Conservation (phyloP, 2,888 invertebrate species). For the Lordiphosa fenestrarum region DNA sequence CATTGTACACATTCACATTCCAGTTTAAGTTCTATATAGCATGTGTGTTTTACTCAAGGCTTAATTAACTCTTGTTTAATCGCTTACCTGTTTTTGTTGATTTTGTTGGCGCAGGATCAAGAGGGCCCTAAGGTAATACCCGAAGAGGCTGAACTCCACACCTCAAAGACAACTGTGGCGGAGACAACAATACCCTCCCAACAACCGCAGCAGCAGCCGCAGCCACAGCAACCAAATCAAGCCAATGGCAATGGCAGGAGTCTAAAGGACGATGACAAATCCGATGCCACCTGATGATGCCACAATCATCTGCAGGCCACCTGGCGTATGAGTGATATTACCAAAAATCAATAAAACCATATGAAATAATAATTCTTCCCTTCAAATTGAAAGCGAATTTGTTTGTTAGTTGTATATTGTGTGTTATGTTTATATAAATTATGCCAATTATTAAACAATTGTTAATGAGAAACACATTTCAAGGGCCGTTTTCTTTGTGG, state of each 20-base stretch:
- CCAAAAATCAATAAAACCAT: constrained; percentile 30
- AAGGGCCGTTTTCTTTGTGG: not conserved
- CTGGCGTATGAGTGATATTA: constrained; percentile 69
- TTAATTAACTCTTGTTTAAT: not conserved
- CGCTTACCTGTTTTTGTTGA: constrained; percentile 10
- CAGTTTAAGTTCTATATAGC: constrained; percentile 2
- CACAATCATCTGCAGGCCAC: constrained; percentile 19
- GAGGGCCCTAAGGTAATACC: constrained; percentile 84
- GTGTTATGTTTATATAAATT: constrained; percentile 43
- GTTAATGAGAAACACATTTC: constrained; percentile 14
- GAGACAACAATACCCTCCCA: constrained; percentile 24
- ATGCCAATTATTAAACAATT: constrained; percentile 39
- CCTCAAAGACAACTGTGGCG: constrained; percentile 64
- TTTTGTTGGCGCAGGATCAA: constrained; percentile 69
- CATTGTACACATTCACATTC: constrained; percentile 1
- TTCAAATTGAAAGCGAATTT: constrained; percentile 15
- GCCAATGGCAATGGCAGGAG: constrained; percentile 67
- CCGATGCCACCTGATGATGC: constrained; percentile 30
- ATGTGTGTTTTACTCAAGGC: not conserved
- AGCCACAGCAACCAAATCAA: constrained; percentile 21
- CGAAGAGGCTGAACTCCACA: constrained; percentile 81
- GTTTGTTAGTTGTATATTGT: constrained; percentile 37
- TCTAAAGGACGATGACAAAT: constrained; percentile 53
- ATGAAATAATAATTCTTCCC: constrained; percentile 4
- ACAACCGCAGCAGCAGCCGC: constrained; percentile 2